Percentiles rank a stretch among this genome's conserved stretches.
These are phyloP conservation scores for Astreopora myriophthalma DNA, from an alignment of 64 coral and sea anemone species.

Conservation along the genomic window DNA sequence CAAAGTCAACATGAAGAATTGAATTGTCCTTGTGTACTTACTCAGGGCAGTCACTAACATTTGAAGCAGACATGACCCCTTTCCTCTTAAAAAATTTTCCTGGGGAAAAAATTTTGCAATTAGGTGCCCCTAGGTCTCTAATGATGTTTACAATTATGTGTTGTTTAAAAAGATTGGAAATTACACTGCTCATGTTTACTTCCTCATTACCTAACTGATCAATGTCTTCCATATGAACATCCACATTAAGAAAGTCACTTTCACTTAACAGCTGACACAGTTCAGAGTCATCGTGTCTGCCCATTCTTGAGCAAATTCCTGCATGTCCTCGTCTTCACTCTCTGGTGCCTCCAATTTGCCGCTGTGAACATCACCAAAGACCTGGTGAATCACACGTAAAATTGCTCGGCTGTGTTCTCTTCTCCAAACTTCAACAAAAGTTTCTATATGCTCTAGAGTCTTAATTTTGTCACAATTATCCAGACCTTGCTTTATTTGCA, in stretches of 20 bases:
- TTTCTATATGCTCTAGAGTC: constrained; percentile 10
- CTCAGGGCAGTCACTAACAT: constrained; percentile 11
- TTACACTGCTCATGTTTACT: not conserved
- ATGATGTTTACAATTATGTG: not conserved
- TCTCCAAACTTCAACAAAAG: constrained; percentile 56
- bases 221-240: constrained; percentile 39
- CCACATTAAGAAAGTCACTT: constrained; percentile 18
- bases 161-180: not conserved
- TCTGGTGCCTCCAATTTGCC: constrained; percentile 1
- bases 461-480: constrained; percentile 49
- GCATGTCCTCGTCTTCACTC: constrained; percentile 10
- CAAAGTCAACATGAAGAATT: constrained; percentile 3
- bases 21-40: constrained; percentile 2
- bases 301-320: constrained; percentile 51
- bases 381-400: constrained; percentile 29
- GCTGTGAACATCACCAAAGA: constrained; percentile 57
- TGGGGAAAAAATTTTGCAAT: not conserved
- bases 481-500: constrained; percentile 29
- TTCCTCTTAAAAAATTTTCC: not conserved
- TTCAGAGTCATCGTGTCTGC: constrained; percentile 66
- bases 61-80: constrained; percentile 1
- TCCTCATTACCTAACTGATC: constrained; percentile 8
- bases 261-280: constrained; percentile 23
- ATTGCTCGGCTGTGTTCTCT: constrained; percentile 48
- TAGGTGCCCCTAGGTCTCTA: not conserved